phyloP scores from a whole-genome alignment of 2,888 invertebrate species.

The Oscheius sp. region DNA sequence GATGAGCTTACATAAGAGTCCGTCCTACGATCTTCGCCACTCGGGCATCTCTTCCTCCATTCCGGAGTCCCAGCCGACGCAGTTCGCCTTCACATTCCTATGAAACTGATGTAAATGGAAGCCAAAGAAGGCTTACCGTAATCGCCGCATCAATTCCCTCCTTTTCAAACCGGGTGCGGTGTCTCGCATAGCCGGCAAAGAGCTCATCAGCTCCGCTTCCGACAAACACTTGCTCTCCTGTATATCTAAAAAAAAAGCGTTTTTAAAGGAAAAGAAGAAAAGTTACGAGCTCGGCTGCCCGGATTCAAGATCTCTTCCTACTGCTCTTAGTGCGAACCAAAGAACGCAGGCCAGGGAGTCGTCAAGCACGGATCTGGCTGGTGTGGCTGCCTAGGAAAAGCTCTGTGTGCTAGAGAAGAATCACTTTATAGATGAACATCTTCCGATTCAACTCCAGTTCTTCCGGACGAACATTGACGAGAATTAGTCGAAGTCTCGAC shows the following conservation, averaged over 20 bases:
- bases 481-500: slow-evolving; percentile 48
- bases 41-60: slow-evolving; percentile 91
- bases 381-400: slow-evolving; percentile 74
- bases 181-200: slow-evolving; percentile 91
- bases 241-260: slow-evolving; percentile 29
- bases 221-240: slow-evolving; percentile 78
- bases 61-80: slow-evolving; percentile 86
- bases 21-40: slow-evolving; percentile 88
- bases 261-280: not conserved
- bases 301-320: slow-evolving; percentile 75
- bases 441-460: slow-evolving; percentile 55
- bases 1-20: slow-evolving; percentile 41
- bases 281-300: slow-evolving; percentile 30
- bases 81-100: slow-evolving; percentile 83
- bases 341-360: slow-evolving; percentile 90
- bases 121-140: slow-evolving; percentile 20
- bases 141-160: slow-evolving; percentile 41
- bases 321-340: slow-evolving; percentile 92
- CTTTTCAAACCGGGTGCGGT: slow-evolving; percentile 80
- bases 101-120: not conserved
- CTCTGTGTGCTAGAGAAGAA: not conserved
- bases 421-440: slow-evolving; percentile 34
- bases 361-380: slow-evolving; percentile 88
- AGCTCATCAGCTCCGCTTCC: slow-evolving; percentile 98
- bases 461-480: slow-evolving; percentile 63